Base-by-base conservation (phyloP, 2,113 vertebrate genomes). In the Scortum barcoo region DNA sequence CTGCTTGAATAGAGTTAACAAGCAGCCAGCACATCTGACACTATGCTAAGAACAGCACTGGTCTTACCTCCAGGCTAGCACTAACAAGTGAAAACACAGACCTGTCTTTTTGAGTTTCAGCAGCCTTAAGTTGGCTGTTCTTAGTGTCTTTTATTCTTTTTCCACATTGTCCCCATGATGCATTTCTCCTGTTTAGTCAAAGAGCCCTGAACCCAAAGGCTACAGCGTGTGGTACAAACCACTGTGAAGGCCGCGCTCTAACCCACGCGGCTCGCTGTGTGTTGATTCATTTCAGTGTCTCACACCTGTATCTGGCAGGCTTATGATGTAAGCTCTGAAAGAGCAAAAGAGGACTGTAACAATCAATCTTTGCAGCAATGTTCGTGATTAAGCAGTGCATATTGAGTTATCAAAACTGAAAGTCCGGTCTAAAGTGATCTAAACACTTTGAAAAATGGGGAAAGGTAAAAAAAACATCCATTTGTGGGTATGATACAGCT, bases 291-390 rank as follows among this genome's bases (percentile, higher is more conserved):
- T 51, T 77, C 11, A 24, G 3, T 44, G 65, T 53, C 50, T 69
- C 62, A 58, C 67, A 80, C 65, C 54, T 83, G 76, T 80, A 76
- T 56, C 77, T 38, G 10, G 20, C 58, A 38, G 60, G 9, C 14
- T 62, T 38, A 79, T 54, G 69, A 69, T 54, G 33, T n/a, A 36
- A 71, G 46, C 38, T 56, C 24, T 54, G 42, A 65, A 20, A 77
- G 36, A 60, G 6, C 10, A 53, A 71, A 2, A 16, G 36, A 42
- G 54, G 26, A 30, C 40, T 24, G 24, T 36, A 16, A 61, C n/a
- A 51, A 30, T 13, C 19, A 20, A 81, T n/a, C 30, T 36, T 50
- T 42, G 30, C 57, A 73, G n/a, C 50, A 50, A 19, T 24, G 12
- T 24, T 71, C 3, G 36, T 44, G 46, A 46, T 24, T 4, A 62